These are phyloP conservation scores for Rallus limicola DNA, from an alignment of 2,113 vertebrate genomes.

Conservation along the genomic window DNA sequence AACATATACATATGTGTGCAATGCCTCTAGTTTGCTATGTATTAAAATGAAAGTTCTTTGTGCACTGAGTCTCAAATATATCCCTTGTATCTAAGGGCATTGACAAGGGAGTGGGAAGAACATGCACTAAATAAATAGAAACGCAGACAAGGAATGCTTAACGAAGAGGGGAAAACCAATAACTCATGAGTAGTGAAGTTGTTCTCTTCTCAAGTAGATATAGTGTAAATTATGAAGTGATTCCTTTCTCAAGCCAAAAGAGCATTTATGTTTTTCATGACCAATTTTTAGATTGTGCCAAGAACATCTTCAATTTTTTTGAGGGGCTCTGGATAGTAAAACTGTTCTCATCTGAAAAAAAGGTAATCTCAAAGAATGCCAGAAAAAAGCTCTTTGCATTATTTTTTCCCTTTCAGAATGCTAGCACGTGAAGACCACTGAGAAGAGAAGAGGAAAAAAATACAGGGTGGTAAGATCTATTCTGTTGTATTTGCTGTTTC, in stretches of 20 bases:
- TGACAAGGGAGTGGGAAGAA: conserved; percentile 45
- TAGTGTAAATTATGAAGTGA: conserved; percentile 44
- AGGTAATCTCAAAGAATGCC: background rate
- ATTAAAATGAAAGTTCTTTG: conserved; percentile 41
- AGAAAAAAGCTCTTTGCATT: background rate
- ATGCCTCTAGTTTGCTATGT: conserved; percentile 1
- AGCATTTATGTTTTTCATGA: conserved; percentile 47
- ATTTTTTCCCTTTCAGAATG: background rate
- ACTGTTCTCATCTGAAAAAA: background rate
- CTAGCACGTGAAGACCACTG: background rate
- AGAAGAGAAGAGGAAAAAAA: background rate
- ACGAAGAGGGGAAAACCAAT: conserved; percentile 34
- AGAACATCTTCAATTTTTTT: conserved; percentile 21
- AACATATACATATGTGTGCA: background rate
- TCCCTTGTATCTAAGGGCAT: conserved; percentile 26
- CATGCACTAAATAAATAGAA: conserved; percentile 48
- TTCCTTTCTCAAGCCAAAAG: conserved; percentile 35
- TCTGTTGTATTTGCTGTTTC: background rate
- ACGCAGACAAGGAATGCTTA: conserved; percentile 47
- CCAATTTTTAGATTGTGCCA: background rate
- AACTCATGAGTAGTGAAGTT: conserved; percentile 25
- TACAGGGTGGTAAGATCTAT: background rate
- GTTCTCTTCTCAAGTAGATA: conserved; percentile 30
- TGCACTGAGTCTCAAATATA: conserved; percentile 19
- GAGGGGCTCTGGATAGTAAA: background rate